Evolutionary conservation across 2,888 invertebrate species (phyloP).

Genomic region (Coleophora deauratella): DNA sequence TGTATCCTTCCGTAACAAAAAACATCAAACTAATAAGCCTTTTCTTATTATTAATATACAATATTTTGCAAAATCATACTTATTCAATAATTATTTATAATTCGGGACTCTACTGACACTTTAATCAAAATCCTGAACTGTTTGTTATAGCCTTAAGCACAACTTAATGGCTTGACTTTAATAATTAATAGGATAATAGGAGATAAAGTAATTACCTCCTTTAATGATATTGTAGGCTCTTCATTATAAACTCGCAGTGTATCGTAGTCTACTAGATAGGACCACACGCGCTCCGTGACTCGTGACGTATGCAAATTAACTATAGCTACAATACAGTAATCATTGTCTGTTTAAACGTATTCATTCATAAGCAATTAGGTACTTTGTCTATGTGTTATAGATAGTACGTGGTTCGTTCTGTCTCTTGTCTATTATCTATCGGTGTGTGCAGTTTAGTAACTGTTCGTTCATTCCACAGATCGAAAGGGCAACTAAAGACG

Average conservation of each 20-base stretch:
- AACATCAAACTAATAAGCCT: too few species aligned
- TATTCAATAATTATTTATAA: too few species aligned
- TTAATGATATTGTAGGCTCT: slow-evolving; percentile 46
- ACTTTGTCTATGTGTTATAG: not conserved
- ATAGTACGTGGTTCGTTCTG: too few species aligned
- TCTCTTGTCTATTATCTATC: too few species aligned
- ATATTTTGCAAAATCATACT: too few species aligned
- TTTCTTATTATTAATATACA: too few species aligned
- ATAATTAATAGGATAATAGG: slow-evolving; percentile 30
- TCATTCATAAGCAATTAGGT: slow-evolving; percentile 5
- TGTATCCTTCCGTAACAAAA: too few species aligned
- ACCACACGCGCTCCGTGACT: slow-evolving; percentile 36
- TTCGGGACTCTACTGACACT: too few species aligned
- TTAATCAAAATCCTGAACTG: too few species aligned
- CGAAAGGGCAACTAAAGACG: too few species aligned
- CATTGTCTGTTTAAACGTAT: slow-evolving; percentile 4
- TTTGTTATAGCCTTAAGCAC: slow-evolving; percentile 14
- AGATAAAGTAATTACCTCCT: slow-evolving; percentile 58
- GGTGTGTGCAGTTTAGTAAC: too few species aligned
- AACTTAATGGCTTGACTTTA: slow-evolving; percentile 34
- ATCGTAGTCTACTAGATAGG: slow-evolving; percentile 7
- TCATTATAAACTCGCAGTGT: slow-evolving; percentile 24
- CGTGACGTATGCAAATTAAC: slow-evolving; percentile 20
- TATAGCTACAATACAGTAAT: slow-evolving; percentile 13
- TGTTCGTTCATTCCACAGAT: too few species aligned